Evolutionary conservation across 2,888 invertebrate genomes (phyloP).

Genomic region (Toxonevra muliebris): DNA sequence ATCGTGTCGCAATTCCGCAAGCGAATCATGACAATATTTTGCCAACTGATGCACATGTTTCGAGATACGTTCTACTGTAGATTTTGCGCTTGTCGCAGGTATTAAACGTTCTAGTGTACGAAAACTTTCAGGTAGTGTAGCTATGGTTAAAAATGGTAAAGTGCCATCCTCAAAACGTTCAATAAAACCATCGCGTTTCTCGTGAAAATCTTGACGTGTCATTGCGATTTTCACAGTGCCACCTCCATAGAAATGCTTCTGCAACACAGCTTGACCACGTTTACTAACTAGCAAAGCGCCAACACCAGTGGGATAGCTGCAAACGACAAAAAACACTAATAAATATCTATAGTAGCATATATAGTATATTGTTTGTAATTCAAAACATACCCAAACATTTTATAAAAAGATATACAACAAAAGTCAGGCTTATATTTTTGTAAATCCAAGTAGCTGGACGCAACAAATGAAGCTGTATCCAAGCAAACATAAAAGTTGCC

Average conservation of each 20-base stretch:
- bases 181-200: constrained; percentile 73
- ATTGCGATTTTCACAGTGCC: constrained; percentile 90
- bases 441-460: constrained; percentile 82
- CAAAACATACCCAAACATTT: constrained; percentile 78
- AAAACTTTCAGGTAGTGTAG: constrained; percentile 84
- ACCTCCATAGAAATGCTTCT: constrained; percentile 87
- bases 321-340: constrained; percentile 7
- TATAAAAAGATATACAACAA: constrained; percentile 93
- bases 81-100: constrained; percentile 65
- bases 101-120: constrained; percentile 74
- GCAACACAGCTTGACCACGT: constrained; percentile 60
- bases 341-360: constrained; percentile 1
- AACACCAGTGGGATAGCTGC: constrained; percentile 86
- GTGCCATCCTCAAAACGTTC: constrained; percentile 97
- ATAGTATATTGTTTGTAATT: background rate
- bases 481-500: constrained; percentile 77
- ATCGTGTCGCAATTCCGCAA: constrained; percentile 73
- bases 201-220: constrained; percentile 75
- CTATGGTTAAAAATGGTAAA: constrained; percentile 83
- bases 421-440: constrained; percentile 82
- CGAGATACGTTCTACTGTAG: constrained; percentile 73
- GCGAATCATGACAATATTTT: constrained; percentile 73
- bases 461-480: constrained; percentile 86
- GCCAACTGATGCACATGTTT: constrained; percentile 80
- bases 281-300: constrained; percentile 83